These are phyloP conservation scores for Mamestra configurata DNA, from an alignment of 1,140 invertebrate species.

Conservation along the genomic window DNA sequence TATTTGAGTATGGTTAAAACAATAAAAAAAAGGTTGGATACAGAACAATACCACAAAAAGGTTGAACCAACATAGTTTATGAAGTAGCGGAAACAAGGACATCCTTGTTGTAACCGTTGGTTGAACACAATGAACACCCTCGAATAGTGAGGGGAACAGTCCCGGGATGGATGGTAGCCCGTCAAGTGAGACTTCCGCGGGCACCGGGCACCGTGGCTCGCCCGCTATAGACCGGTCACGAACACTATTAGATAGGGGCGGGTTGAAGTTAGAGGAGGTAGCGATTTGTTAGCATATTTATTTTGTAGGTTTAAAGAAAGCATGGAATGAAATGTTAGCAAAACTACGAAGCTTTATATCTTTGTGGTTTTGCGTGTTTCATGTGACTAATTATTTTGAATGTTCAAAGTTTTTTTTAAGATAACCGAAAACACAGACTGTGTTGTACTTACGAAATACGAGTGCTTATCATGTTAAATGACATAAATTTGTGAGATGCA, in stretches of 20 bases:
- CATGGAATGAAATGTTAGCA: too few relatives aligned
- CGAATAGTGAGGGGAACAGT: background rate
- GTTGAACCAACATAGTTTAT: background rate
- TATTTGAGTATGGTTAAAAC: too few relatives aligned
- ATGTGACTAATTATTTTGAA: too few relatives aligned
- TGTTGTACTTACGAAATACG: too few relatives aligned
- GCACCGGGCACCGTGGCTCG: constrained; percentile 7
- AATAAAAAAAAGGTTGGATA: background rate
- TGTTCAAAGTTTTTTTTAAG: too few relatives aligned
- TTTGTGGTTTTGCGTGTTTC: too few relatives aligned
- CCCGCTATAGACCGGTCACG: constrained; percentile 17
- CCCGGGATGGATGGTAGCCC: constrained; percentile 32
- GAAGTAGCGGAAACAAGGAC: constrained; percentile 6
- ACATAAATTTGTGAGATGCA: too few relatives aligned
- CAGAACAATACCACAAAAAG: background rate
- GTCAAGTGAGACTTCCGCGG: constrained; percentile 35
- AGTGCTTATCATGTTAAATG: too few relatives aligned
- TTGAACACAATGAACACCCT: background rate
- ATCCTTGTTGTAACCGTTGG: constrained; percentile 3
- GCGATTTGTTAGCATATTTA: background rate
- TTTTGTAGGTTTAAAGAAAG: too few relatives aligned
- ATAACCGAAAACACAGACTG: too few relatives aligned
- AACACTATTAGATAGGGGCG: background rate
- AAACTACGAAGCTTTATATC: too few relatives aligned
- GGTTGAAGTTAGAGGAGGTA: background rate